Evolutionary conservation across 2,888 invertebrate species (phyloP), one percentile per base, ranked within the genome.

Genomic region (Trachelus stipa): DNA sequence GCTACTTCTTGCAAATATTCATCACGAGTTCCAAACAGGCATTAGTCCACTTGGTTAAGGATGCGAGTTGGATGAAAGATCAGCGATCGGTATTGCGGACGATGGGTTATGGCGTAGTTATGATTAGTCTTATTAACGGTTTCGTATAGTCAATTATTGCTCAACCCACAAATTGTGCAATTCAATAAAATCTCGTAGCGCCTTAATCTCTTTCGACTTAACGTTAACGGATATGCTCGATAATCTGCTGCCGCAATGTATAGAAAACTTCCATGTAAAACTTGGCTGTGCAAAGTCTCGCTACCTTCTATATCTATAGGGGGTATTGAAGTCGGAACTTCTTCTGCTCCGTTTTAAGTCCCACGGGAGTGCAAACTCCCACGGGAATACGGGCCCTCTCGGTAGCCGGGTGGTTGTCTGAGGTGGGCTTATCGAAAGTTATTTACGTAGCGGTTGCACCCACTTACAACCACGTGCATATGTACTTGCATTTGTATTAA

Each of bases 381-480:
- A 56, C 56, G 56, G 56, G 56, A 56, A 56, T 56, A 56, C 56
- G 56, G 56, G 56, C 56, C 56, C 23, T 56, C 56, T 56, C 56
- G 56, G 56, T 56, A 56, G 56, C 56, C 84, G 81, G 84, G 81
- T 84, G 82, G 80, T 80, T 84, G 83, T 85, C 83, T 82, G 31
- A 80, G 77, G 76, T 79, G 82, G 81, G 85, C 82, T 87, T 86
- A 86, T 85, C 86, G 85, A 85, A 86, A 84, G 86, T 86, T 86
- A 85, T 87, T 87, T 87, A 86, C 84, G 85, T 84, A 82, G 81
- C 83, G 83, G 79, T 81, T 82, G 82, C 82, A 79, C 82, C 83
- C 74, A 34, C 71, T 71, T 56, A 56, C 56, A 56, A 56, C 56
- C 56, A 23, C 56, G 56, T 56, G 56, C 56, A 56, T 56, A 23